Base-by-base conservation (phyloP, 2,888 invertebrate species). In the Drosophila greeni region DNA sequence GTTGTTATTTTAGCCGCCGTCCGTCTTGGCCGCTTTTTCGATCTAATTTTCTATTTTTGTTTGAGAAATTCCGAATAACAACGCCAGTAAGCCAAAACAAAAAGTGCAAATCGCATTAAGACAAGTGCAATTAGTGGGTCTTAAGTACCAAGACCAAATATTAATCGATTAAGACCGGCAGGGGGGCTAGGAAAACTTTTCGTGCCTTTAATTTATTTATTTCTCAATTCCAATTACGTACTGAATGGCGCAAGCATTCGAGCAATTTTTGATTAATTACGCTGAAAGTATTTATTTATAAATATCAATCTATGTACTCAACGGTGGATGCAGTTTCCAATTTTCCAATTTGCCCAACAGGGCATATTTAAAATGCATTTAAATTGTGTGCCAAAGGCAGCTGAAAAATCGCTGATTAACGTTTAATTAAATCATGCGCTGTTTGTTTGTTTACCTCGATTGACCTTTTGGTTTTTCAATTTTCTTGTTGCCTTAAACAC, bases 1-100 rank as follows among this genome's bases (percentile, higher is more conserved):
- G 84, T 72, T 62, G 64, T 70, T 75, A 66, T 66, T 71, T 72
- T 78, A 72, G 78, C 74, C 39, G 34, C 66, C 57, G 48, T 64
- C 70, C 70, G 66, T 43, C 57, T 49, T 68, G 58, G 57, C 59
- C 54, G 70, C 26, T 66, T 51, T 64, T 67, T 40, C 55, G 42
- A 67, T 72, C 73, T 64, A 60, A 18, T 37, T 37, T 20, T 37
- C 37, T 37, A 37, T 61, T 64, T 65, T 72, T 7, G 49, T 39
- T 43, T 31, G 42, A 62, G 68, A 76, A 72, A 84, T 82, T 74
- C 69, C 53, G 24, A 59, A 54, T 18, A 66, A 62, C 62, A 79
- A 70, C 69, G 49, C n/a, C 40, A 24, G 49, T 18, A 24, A 59
- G 40, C 47, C 34, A 48, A 51, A 9, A 47, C 18, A 24, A 51